A percentile compares a stretch with the other conserved stretches of the same genome.
Conservation (phyloP, 2,888 invertebrate species). For the Lepidochitona cinerea region DNA sequence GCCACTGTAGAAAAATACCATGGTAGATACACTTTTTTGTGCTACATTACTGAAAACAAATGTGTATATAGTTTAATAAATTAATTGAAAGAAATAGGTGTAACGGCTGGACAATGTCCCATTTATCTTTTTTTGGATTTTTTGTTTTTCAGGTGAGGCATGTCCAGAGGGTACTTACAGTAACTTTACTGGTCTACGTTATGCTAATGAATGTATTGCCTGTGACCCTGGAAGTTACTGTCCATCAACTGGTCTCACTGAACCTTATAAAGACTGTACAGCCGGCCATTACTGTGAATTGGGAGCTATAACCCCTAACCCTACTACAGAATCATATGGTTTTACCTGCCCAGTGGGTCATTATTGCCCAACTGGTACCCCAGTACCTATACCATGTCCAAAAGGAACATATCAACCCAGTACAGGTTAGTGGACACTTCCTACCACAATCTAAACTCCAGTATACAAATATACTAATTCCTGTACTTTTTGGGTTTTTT, state of each 20-base stretch:
- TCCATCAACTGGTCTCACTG: slow-evolving; percentile 46
- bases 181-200: slow-evolving; percentile 57
- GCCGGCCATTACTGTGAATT: slow-evolving; percentile 63
- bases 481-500: too few species aligned
- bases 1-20: too few species aligned
- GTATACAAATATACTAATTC: too few species aligned
- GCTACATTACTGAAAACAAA: too few species aligned
- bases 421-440: slow-evolving; percentile 46
- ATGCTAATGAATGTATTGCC: slow-evolving; percentile 53
- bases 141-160: slow-evolving; percentile 37
- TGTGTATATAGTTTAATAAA: too few species aligned
- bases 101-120: too few species aligned
- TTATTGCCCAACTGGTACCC: slow-evolving; percentile 62
- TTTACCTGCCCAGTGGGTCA: slow-evolving; percentile 60
- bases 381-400: slow-evolving; percentile 55
- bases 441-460: too few species aligned
- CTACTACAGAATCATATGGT: slow-evolving; percentile 53
- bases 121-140: too few species aligned
- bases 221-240: slow-evolving; percentile 65
- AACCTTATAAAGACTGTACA: slow-evolving; percentile 48
- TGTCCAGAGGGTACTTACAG: slow-evolving; percentile 63
- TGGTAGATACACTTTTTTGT: too few species aligned
- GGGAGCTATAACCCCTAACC: slow-evolving; percentile 37
- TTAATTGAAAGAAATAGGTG: too few species aligned
- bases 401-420: slow-evolving; percentile 60